Evolutionary conservation across 1,140 invertebrate species (phyloP).

Genomic region (Bathynomus jamesi): DNA sequence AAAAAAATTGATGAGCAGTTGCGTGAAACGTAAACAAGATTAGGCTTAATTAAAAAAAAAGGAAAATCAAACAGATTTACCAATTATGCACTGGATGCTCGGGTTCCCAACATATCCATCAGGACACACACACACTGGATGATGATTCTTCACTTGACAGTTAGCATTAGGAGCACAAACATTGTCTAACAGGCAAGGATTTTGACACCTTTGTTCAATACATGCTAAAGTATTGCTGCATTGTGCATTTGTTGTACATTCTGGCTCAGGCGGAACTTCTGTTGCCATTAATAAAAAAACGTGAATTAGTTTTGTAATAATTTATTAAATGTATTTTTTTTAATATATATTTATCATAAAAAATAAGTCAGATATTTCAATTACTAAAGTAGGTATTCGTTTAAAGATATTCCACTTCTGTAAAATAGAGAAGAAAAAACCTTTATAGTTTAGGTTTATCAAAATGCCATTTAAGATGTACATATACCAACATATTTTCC

Average conservation of each 20-base stretch:
- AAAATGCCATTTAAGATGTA: neutral
- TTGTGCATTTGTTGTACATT: slow-evolving; percentile 69
- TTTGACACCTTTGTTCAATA: slow-evolving; percentile 62
- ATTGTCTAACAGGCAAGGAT: slow-evolving; percentile 60
- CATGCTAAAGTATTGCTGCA: slow-evolving; percentile 77
- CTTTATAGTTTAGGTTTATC: no score
- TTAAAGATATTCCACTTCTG: no score
- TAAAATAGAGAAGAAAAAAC: no score
- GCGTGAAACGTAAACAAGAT: no score
- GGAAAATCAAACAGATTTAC: slow-evolving; percentile 49
- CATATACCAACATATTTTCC: neutral
- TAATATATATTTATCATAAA: no score
- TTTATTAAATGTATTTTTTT: no score
- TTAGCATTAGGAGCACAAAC: slow-evolving; percentile 68
- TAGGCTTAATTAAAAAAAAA: no score
- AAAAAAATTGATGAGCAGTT: no score
- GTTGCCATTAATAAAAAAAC: neutral
- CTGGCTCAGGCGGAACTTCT: slow-evolving; percentile 53
- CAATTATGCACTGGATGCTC: slow-evolving; percentile 58
- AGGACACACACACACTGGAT: slow-evolving; percentile 72
- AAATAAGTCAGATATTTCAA: no score
- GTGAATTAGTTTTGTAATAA: no score
- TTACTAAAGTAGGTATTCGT: no score
- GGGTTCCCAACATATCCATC: slow-evolving; percentile 78
- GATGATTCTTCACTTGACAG: slow-evolving; percentile 69